Percentiles rank a stretch among this genome's conserved stretches.
Conservation (phyloP, 1,140 invertebrate species). For the Drosophila auraria region DNA sequence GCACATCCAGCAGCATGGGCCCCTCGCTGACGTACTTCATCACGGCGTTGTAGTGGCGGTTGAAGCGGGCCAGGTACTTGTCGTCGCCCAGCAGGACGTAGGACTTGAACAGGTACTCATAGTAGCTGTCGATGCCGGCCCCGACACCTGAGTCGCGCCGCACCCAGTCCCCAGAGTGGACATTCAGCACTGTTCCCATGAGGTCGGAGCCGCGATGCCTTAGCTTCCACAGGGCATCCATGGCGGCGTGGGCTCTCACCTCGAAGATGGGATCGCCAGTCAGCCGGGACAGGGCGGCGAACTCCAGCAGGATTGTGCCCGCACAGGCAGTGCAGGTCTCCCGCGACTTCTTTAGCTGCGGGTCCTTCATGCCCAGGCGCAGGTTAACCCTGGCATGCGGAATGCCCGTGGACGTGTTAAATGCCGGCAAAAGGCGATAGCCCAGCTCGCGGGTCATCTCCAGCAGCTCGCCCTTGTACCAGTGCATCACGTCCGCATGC, state of each 20-base stretch:
- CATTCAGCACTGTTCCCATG: conserved; percentile 97
- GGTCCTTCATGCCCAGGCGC: conserved; percentile 93
- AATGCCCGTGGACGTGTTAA: conserved; percentile 99
- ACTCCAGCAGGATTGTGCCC: conserved; percentile 99
- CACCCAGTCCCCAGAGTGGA: conserved; percentile 99
- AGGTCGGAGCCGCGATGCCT: conserved; percentile 95
- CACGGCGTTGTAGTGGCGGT: conserved; percentile 98
- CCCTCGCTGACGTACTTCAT: conserved; percentile 99
- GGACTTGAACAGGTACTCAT: conserved; percentile 98
- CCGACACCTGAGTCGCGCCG: conserved; percentile 98
- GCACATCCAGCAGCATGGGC: conserved; percentile 98
- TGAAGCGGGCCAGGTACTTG: conserved; percentile 96
- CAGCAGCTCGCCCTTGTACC: conserved; percentile 97
- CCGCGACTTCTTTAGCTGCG: conserved; percentile 90
- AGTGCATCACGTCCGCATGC: conserved; percentile 91
- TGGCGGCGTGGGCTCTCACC: conserved; percentile 96
- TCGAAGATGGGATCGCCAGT: conserved; percentile 97
- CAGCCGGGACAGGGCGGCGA: conserved; percentile 96
- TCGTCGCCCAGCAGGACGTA: conserved; percentile 94
- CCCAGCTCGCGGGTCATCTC: conserved; percentile 97
- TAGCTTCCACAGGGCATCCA: conserved; percentile 98
- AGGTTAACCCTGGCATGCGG: conserved; percentile 98
- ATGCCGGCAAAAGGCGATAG: conserved; percentile 96
- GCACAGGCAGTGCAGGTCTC: conserved; percentile 99
- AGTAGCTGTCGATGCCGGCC: conserved; percentile 99